A percentile compares a stretch with the other conserved stretches of the same genome.
Conservation (phyloP, 2,888 invertebrate species). For the Gnatocerus cornutus region DNA sequence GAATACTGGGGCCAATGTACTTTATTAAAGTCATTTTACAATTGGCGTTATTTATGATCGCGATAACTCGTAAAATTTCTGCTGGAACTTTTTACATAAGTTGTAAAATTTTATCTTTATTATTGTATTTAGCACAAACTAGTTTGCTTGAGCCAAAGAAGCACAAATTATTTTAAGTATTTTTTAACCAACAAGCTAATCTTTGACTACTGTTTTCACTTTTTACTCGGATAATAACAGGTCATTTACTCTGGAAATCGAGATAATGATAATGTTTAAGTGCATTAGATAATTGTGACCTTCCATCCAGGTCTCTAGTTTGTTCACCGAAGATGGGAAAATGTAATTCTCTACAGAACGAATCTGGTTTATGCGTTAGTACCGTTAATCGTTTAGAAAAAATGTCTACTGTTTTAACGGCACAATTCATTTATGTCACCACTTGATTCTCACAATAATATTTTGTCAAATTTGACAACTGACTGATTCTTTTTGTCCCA, state of each 20-base stretch:
- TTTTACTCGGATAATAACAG: not conserved
- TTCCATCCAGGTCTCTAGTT: not conserved
- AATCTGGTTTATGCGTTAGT: too few species aligned
- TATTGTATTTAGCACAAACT: not conserved
- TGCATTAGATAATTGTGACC: not conserved
- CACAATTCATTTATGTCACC: too few species aligned
- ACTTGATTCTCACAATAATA: too few species aligned
- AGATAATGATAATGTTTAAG: not conserved
- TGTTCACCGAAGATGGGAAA: not conserved
- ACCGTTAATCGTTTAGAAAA: too few species aligned
- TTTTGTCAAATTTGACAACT: too few species aligned
- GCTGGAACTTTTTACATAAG: not conserved
- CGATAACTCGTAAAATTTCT: not conserved
- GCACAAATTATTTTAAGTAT: too few species aligned
- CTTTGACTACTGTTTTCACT: not conserved
- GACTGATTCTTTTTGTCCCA: too few species aligned
- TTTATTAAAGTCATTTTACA: too few species aligned
- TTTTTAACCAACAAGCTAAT: too few species aligned
- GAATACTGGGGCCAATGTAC: conserved; percentile 12
- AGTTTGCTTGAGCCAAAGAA: not conserved
- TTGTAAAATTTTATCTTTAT: not conserved
- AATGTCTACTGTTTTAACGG: too few species aligned
- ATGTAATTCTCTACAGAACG: too few species aligned
- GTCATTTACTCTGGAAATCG: not conserved
- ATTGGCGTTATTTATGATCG: not conserved